Conservation (phyloP, 2,797 vertebrate species). For the Syngnathus rostellatus region DNA sequence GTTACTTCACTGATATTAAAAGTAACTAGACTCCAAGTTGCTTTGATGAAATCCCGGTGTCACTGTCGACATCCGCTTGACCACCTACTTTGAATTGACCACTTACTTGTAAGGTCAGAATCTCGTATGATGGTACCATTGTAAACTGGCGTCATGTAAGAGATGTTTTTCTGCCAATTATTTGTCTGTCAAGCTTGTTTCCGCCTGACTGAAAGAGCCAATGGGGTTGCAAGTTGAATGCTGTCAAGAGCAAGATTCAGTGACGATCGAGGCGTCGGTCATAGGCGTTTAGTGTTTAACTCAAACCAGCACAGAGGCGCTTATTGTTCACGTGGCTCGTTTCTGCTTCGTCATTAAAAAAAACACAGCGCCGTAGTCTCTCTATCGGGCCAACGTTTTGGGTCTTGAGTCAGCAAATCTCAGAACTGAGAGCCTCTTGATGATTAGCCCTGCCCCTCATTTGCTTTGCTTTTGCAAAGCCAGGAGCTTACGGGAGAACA, state of each 20-base stretch:
- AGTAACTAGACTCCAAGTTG: too few species aligned
- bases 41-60: too few species aligned
- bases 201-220: too few species aligned
- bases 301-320: background rate
- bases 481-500: background rate
- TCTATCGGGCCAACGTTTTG: conserved; percentile 3
- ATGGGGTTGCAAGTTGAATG: background rate
- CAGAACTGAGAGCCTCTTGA: conserved; percentile 6
- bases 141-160: too few species aligned
- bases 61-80: too few species aligned
- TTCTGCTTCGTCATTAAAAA: conserved; percentile 1
- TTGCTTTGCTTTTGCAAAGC: conserved; percentile 11
- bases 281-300: conserved; percentile 1
- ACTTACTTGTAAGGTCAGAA: too few species aligned
- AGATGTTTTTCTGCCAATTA: too few species aligned
- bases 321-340: background rate
- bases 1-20: too few species aligned
- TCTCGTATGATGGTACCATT: too few species aligned
- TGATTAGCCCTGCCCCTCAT: background rate
- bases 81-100: too few species aligned
- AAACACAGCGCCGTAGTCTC: background rate
- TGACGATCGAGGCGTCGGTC: background rate
- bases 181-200: too few species aligned
- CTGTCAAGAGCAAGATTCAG: background rate
- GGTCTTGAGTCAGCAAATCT: conserved; percentile 6